Evolutionary conservation across 2,113 vertebrate species (phyloP).

Genomic region (Calyptomena viridis): DNA sequence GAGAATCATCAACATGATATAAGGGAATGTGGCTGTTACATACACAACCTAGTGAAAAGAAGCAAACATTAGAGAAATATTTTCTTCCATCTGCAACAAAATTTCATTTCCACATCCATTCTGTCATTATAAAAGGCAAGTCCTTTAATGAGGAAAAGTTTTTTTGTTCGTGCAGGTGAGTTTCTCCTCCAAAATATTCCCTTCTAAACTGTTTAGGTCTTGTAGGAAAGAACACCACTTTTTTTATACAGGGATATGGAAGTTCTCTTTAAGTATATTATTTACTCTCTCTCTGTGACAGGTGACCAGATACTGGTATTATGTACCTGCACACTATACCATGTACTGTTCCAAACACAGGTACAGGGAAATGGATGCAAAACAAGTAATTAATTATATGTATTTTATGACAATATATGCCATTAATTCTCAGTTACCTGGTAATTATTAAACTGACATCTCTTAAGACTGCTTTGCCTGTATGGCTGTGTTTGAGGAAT

Average conservation of each 20-base stretch:
- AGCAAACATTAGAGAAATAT: neutral
- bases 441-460: neutral
- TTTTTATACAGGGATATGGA: neutral
- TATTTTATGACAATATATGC: neutral
- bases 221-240: neutral
- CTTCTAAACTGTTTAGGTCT: neutral
- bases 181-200: neutral
- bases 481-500: neutral
- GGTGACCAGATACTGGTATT: neutral
- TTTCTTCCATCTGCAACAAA: neutral
- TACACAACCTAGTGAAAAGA: constrained; percentile 87
- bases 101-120: neutral
- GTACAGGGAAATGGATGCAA: neutral
- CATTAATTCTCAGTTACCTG: neutral
- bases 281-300: neutral
- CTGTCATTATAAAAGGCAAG: neutral
- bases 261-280: neutral
- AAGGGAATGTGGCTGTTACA: constrained; percentile 95
- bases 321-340: neutral
- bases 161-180: neutral
- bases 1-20: constrained; percentile 93
- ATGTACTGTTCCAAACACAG: neutral
- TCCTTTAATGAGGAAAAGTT: neutral
- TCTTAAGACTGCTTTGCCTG: neutral
- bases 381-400: neutral